Conservation (phyloP, 1,140 invertebrate species). For the Lethrus apterus region DNA sequence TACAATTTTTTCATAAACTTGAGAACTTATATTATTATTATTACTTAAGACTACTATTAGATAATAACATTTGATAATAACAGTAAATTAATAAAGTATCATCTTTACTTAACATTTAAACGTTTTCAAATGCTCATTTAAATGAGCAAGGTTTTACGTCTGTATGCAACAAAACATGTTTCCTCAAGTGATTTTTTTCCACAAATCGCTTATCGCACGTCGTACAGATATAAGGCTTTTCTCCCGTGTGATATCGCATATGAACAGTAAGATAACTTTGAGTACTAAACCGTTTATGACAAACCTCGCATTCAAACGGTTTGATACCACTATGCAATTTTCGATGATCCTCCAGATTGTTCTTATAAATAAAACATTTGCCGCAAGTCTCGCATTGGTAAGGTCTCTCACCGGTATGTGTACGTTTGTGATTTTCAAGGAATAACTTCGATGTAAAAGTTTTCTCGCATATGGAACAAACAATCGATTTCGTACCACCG, state of each 20-base stretch:
- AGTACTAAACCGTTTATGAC: constrained; percentile 69
- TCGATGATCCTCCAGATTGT: no score
- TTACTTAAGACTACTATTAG: no score
- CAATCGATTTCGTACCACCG: no score
- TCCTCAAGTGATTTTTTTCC: neutral
- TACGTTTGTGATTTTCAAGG: constrained; percentile 57
- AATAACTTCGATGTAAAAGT: constrained; percentile 59
- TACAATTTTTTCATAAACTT: no score
- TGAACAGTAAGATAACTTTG: constrained; percentile 68
- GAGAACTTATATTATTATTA: no score
- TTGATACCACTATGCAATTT: constrained; percentile 55
- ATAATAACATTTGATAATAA: no score
- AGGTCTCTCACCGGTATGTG: no score
- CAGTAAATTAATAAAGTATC: no score
- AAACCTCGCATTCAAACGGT: constrained; percentile 56
- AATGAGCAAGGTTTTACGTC: constrained; percentile 59
- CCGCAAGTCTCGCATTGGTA: no score
- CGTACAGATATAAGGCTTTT: constrained; percentile 3
- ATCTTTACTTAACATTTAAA: no score
- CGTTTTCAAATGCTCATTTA: constrained; percentile 46
- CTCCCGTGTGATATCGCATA: constrained; percentile 24
- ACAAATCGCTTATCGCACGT: constrained; percentile 4
- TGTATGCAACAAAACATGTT: neutral
- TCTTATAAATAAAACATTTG: no score
- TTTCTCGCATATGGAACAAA: constrained; percentile 70